Evolutionary conservation across 2,797 vertebrate genomes (phyloP), one percentile per base, ranked within the genome.

Genomic region (Enteromius trimaculatus): DNA sequence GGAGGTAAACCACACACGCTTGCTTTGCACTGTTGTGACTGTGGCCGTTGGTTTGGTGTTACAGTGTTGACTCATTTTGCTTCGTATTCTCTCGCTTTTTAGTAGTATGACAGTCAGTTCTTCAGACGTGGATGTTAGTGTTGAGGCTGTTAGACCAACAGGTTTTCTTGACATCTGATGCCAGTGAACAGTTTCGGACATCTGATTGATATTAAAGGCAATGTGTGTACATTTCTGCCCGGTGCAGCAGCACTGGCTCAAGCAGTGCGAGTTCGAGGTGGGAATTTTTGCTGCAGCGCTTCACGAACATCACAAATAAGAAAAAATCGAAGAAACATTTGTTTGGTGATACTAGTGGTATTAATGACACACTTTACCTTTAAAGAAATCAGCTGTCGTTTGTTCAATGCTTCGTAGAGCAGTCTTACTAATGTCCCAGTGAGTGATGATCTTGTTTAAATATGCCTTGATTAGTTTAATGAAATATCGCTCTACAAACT

Each of bases 1-100:
- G 66, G 94, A 97, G 96, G 96, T 96, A 96, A 96, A 94, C 91
- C 60, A 23, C 53, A 80, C 80, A 42, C 2, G 82, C 53, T 62
- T 76, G 80, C 53, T 85, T 76, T 68, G 60, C 70, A 65, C 76
- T 65, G 13, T 72, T 80, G 58, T 71, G 74, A 60, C 44, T 65
- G 47, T 49, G 64, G 71, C 2, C 13, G 2, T 76, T 70, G 34
- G 69, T 75, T 64, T 84, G 23, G n/a, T 53, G 34, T 47, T 65
- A 62, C 34, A 26, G 49, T 62, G 37, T 77, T 58, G 29, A 39
- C 47, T 79, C 37, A 47, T 39, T 81, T 51, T 62, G 71, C 13
- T 83, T 16, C 55, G 34, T 16, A 23, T 72, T 44, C 19, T 80
- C n/a, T 44, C 5, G 13, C 53, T 66, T 66, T 66, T 79, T 68